Base-by-base conservation (phyloP, 1,140 invertebrate genomes). In the Drosophila ficusphila region DNA sequence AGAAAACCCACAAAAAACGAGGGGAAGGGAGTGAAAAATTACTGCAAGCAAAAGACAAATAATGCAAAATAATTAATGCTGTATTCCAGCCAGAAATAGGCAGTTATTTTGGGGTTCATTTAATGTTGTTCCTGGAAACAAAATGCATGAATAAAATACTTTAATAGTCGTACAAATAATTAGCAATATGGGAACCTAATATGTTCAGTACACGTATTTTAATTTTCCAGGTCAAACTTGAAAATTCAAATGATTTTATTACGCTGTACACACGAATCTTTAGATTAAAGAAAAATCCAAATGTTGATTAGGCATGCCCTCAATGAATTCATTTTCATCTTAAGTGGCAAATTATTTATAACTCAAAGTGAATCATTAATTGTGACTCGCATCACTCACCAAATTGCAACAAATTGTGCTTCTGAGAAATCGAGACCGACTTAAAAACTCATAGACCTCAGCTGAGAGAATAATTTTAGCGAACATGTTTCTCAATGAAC, bases 1-100 rank as follows among this genome's bases (percentile, higher is more conserved):
- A 53, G 57, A 61, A 48, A 51, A n/a, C 23, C 14, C n/a, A 72
- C 49, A 18, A 9, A 19, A 34, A n/a, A n/a, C n/a, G n/a, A n/a
- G n/a, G n/a, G 33, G 27, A 25, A 39, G 38, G 39, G 33, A 70
- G 51, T 85, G 76, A 85, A 79, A 85, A 79, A 83, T 85, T 60
- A 72, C 70, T 71, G 56, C 18, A 46, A 44, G 53, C 23, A 49
- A 60, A 44, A 71, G 54, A 60, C 44, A 48, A 60, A 60, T 42
- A 49, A 71, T 41, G 48, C 23, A 23, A 58, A 49, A 71, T 71
- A 71, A 71, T 71, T 60, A 60, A 72, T 52, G 68, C 25, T 51
- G 14, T 27, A 65, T 51, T n/a, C 16, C 44, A 14, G 21, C 3
- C 39, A 29, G 27, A 51, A 46, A 27, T 2, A 12, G 25, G 16